Evolutionary conservation across 2,113 vertebrate genomes (phyloP).

Genomic region (Cyanistes caeruleus): DNA sequence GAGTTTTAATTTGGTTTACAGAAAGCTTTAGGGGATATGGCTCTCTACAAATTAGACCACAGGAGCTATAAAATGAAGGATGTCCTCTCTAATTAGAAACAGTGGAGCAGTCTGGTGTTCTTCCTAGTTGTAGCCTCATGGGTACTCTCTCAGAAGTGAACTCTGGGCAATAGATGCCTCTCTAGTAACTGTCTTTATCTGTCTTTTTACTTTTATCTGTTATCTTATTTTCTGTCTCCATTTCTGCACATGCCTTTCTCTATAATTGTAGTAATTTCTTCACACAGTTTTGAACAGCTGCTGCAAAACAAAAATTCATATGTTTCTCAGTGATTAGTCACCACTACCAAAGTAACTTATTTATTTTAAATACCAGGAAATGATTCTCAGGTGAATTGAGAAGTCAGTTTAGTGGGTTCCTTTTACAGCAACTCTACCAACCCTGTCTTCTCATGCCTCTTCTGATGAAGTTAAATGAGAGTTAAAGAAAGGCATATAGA

Average conservation of each 20-base stretch:
- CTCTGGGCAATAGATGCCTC: background rate
- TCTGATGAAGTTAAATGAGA: background rate
- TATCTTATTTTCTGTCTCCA: background rate
- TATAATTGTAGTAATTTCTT: background rate
- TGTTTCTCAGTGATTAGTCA: background rate
- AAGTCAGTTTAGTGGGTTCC: background rate
- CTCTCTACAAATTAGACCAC: slow-evolving; percentile 64
- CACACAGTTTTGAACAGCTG: background rate
- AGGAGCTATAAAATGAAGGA: slow-evolving; percentile 69
- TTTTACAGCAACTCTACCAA: background rate
- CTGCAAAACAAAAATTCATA: background rate
- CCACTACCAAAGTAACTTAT: background rate
- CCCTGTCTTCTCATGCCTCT: background rate
- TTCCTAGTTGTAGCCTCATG: background rate
- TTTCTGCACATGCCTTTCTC: background rate
- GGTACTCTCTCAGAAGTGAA: slow-evolving; percentile 35
- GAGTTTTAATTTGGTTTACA: slow-evolving; percentile 70
- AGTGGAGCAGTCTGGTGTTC: slow-evolving; percentile 53
- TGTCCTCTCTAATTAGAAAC: slow-evolving; percentile 70
- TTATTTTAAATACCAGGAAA: background rate
- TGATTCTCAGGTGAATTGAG: background rate
- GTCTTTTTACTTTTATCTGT: background rate
- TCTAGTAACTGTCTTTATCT: background rate
- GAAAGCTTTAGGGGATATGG: slow-evolving; percentile 65
- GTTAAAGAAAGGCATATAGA: background rate